Evolutionary conservation across 2,113 vertebrate genomes (phyloP), one percentile per base, ranked within the genome.

Genomic region (Mesitornis unicolor): DNA sequence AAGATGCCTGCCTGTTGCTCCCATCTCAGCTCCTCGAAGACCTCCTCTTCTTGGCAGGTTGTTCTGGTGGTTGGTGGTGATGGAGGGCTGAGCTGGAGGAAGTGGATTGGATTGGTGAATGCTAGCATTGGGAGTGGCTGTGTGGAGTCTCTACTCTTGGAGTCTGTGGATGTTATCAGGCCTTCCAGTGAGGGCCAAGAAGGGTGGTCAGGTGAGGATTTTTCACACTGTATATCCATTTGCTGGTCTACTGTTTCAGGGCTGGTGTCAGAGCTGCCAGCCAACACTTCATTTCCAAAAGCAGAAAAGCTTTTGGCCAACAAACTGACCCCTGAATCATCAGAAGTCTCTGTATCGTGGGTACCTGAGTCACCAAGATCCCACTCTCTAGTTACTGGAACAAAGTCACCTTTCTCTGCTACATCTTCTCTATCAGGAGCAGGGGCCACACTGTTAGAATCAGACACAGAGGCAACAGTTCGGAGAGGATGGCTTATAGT

Each of bases 71-170:
- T 82, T 6, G 95, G 95, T 0, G 97, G 97, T 1, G 98, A 97
- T 13, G 97, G 95, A 74, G 97, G 97, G 33, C 81, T 88, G 19
- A 92, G 76, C 71, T 36, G 95, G 12, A 98, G 45, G 56, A 98
- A 82, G 59, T 97, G 93, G 2, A 96, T 96, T 77, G 97, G 88
- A 57, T 98, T 98, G 53, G 95, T 98, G 84, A 98, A 98, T 17
- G 98, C 98, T 60, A 98, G 42, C 78, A 93, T 88, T 5, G 95
- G 42, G 84, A 89, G 24, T 3, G 35, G 57, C 24, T 95, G 95
- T 38, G 54, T 81, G 87, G 74, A 91, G 29, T 67, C 71, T 85
- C 83, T 90, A 47, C 50, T 60, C 29, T 67, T 42, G 16, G 94
- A 50, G 17, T 53, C 51, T 80, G 81, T 50, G 26, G 95, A 25